Evolutionary conservation across 2,888 invertebrate genomes (phyloP), one percentile per base, ranked within the genome.

Genomic region (Priocnemis perturbator): DNA sequence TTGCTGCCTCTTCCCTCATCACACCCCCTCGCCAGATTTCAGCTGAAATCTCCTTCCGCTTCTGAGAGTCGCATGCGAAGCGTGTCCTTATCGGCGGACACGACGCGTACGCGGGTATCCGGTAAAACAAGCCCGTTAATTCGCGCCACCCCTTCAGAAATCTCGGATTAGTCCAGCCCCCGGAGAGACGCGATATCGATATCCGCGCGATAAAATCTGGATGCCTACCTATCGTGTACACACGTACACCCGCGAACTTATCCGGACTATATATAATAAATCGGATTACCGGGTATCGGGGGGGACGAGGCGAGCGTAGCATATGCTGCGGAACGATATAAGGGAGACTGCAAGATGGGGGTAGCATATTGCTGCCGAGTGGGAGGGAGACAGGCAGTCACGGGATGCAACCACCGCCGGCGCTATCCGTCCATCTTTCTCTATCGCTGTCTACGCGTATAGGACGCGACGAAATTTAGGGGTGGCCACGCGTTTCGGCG

Each of bases 41-140:
- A 9, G 14, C 17, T 17, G 50, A 37, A 11, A 50, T 14, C 50
- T 11, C 47, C 3, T 50, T 14, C 50, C 47, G 17, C 47, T 3
- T 2, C 50, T 11, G 37, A 37, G 37, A 50, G 4, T 50, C 50
- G 17, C 47, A 11, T 14, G 17, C 9, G 47, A 47, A 3, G 4
- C 17, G 15, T 17, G 50, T 50, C 7, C 37, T 17, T 60, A 65
- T 19, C 71, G 74, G 68, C 73, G 72, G 26, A 60, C 64, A 58
- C 59, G 50, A 67, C 66, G 69, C 56, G 67, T 50, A 58, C 64
- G 67, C 67, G 52, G 64, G 64, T 55, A 55, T 69, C 70, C 65
- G 50, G 79, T 85, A 84, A 86, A 86, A 87, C 87, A 86, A 87
- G 85, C 79, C 76, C 74, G 85, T 88, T 87, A 87, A 88, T 87